Base-by-base conservation (phyloP, 2,888 invertebrate genomes). In the Apodemia zela region DNA sequence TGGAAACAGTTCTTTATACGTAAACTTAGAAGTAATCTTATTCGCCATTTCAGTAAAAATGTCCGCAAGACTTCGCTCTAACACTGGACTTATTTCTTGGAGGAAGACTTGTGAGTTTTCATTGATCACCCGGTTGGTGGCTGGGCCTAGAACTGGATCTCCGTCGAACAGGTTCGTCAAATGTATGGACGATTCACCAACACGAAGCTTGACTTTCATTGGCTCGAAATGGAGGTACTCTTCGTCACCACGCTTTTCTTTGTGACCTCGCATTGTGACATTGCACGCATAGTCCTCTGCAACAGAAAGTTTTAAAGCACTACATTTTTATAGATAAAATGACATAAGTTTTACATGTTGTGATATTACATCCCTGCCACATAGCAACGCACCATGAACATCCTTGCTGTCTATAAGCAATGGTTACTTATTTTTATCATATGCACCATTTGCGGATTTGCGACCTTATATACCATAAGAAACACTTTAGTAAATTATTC, bases 21-120 rank as follows among this genome's bases (percentile, higher is more conserved):
- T 94, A 76, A 95, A 95, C 63, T 93, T 93, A 15, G 93, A 88
- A 0, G 95, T 94, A 67, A 95, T 94, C 78, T 93, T 94, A 74
- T 95, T 95, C 0, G 95, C 94, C 75, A 95, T 94, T 68, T 93
- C 93, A 0, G 95, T 94, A 72, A 95, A 94, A 65, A 94, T 93
- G 59, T 94, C 93, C 2, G 93, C 92, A 57, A 95, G 87, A 17
- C 94, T 92, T 57, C 89, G 82, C 74, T 95, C 95, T 73, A 95
- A 76, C 25, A 93, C 93, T 8, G 95, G 95, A 68, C 91, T 93
- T 70, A 95, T 93, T 82, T 95, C 95, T 67, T 93, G 92, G n/a
- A 95, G 75, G 73, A 95, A 94, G 0, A 95, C 82, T 67, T 93
- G 93, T 8, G 94, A 93, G 79, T 95, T 95, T 54, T 94, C 93